phyloP scores from a whole-genome alignment of 2,797 vertebrate genomes.

The Tachyglossus aculeatus region DNA sequence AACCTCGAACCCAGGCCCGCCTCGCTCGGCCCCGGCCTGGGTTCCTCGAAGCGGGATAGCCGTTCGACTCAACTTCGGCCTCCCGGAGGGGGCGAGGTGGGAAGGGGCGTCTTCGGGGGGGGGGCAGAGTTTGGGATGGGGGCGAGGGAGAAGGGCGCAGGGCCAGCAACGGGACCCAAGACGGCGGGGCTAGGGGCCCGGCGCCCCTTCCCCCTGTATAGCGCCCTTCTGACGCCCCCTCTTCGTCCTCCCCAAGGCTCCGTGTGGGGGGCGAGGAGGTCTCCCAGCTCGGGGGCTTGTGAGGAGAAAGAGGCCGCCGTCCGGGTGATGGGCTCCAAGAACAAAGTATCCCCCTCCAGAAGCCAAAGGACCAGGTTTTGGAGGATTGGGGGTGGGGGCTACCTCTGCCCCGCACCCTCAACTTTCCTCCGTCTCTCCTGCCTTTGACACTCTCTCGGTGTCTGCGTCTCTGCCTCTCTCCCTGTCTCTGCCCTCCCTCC shows the following conservation, averaged over 20 bases:
- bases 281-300: not conserved
- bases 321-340: conserved; percentile 21
- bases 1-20: conserved; percentile 42
- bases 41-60: conserved; percentile 55
- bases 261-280: conserved; percentile 5
- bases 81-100: conserved; percentile 58
- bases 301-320: not conserved
- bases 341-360: not conserved
- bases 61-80: conserved; percentile 71
- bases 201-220: not conserved
- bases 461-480: no score
- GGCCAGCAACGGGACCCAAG: not conserved
- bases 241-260: conserved; percentile 15
- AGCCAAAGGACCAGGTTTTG: not conserved
- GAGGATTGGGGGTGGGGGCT: not conserved
- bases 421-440: not conserved
- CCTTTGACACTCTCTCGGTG: not conserved
- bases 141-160: not conserved
- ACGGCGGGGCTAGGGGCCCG: conserved; percentile 46
- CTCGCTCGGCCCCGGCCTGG: conserved; percentile 32
- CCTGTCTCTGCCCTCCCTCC: not conserved
- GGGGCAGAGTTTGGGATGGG: conserved; percentile 57
- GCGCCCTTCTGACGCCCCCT: conserved; percentile 13
- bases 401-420: not conserved
- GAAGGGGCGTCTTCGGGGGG: conserved; percentile 34